Conservation (phyloP, 2,113 vertebrate genomes). For the Atrichornis clamosus region DNA sequence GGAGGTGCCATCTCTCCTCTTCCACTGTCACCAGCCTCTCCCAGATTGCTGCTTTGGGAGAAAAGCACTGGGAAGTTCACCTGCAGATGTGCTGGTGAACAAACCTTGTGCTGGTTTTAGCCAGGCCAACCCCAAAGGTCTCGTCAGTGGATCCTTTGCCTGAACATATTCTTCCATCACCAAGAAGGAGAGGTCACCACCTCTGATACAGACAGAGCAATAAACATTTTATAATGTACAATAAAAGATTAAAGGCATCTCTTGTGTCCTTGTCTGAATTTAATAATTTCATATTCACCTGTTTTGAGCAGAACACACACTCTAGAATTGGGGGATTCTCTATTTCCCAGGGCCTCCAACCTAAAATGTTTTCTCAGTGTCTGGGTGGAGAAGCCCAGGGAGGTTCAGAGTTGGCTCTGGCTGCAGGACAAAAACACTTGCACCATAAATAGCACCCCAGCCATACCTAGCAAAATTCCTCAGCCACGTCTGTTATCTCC, state of each 20-base stretch:
- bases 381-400: neutral
- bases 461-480: neutral
- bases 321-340: neutral
- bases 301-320: neutral
- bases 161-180: conserved; percentile 64
- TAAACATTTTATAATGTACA: conserved; percentile 80
- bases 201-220: conserved; percentile 79
- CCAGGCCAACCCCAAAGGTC: conserved; percentile 50
- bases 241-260: conserved; percentile 72
- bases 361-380: neutral
- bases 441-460: neutral
- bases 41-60: neutral
- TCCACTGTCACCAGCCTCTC: neutral
- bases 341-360: neutral
- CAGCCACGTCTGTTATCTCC: conserved; percentile 36
- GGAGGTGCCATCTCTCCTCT: conserved; percentile 1
- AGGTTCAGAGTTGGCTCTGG: neutral
- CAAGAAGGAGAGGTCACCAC: conserved; percentile 67
- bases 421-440: neutral
- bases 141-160: conserved; percentile 67
- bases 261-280: neutral
- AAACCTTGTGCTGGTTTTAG: neutral
- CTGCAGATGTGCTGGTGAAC: neutral
- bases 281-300: neutral
- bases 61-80: neutral